Conservation (phyloP, 2,113 vertebrate species). For the Ginglymostoma cirratum region DNA sequence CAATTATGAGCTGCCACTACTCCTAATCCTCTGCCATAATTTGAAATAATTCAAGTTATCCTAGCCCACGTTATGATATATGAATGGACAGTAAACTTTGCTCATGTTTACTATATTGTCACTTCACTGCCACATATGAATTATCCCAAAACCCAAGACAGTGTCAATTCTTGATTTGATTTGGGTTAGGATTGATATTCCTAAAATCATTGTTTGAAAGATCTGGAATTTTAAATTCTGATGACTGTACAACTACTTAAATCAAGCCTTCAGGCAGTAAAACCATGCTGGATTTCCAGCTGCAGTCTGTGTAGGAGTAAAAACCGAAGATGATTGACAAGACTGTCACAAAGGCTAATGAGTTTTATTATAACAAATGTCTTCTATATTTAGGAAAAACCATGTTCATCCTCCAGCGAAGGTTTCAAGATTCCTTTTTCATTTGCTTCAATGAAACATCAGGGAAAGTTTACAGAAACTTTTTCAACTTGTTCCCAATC, state of each 20-base stretch:
- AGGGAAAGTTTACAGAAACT: not conserved
- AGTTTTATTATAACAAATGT: not conserved
- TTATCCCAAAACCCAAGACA: not conserved
- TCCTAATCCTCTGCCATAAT: constrained; percentile 41
- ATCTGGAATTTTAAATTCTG: not conserved
- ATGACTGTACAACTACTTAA: not conserved
- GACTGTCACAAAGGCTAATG: not conserved
- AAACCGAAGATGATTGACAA: not conserved
- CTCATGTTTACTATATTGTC: no score
- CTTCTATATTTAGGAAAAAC: not conserved
- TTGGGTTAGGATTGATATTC: not conserved
- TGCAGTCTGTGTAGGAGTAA: not conserved
- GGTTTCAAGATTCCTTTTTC: not conserved
- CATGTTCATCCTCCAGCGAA: not conserved
- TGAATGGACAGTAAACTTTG: no score
- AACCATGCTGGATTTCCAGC: not conserved
- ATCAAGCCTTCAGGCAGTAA: not conserved
- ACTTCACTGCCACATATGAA: no score
- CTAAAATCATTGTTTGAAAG: no score
- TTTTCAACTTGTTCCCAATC: not conserved
- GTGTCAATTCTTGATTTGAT: not conserved
- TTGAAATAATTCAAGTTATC: constrained; percentile 35
- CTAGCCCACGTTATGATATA: not conserved
- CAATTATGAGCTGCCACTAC: not conserved
- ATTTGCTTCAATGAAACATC: not conserved